Base-by-base conservation (phyloP, 2,113 vertebrate species). In the Suncus etruscus region DNA sequence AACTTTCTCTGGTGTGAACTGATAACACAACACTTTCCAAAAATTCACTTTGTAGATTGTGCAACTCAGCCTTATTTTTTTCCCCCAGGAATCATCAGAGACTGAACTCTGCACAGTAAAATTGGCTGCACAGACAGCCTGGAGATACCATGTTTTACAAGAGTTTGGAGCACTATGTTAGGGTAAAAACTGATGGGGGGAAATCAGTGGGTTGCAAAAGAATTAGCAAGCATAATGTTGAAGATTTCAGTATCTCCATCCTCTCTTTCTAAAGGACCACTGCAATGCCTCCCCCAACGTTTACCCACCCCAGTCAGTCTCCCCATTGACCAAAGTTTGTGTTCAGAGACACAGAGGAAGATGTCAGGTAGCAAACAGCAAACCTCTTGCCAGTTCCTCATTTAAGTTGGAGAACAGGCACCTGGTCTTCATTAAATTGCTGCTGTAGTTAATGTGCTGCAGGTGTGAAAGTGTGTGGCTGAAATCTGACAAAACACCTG, bases 351-450 rank as follows among this genome's bases (percentile, higher is more conserved):
- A 50, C 29, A 32, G 69, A 5, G 8, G 76, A 70, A 95, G 90
- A 91, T 24, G 83, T 66, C 77, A 97, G 75, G 93, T 94, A 96
- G 58, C 92, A 93, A 80, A 94, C 29, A 80, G 91, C 93, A 97
- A 96, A 87, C 91, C 94, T 97, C 94, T 91, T 94, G 96, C 97
- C 97, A 97, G 89, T 93, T 92, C 88, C 96, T 97, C 68, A 15
- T 97, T 95, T 97, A 96, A 79, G 96, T 94, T 95, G 89, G 97
- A 94, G 89, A 95, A 97, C 91, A 95, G 97, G 96, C 98, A 99
- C 98, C 98, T 99, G 98, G 97, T 98, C 97, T 98, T 98, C 98
- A 98, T 98, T 98, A 98, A 97, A 96, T 92, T 97, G 96, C 95
- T 97, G 97, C 96, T 97, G 94, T 96, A 96, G 97, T 97, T 98